Evolutionary conservation across 92 coral and sea anemone species (phyloP).

Genomic region (Epizoanthus stellaris): DNA sequence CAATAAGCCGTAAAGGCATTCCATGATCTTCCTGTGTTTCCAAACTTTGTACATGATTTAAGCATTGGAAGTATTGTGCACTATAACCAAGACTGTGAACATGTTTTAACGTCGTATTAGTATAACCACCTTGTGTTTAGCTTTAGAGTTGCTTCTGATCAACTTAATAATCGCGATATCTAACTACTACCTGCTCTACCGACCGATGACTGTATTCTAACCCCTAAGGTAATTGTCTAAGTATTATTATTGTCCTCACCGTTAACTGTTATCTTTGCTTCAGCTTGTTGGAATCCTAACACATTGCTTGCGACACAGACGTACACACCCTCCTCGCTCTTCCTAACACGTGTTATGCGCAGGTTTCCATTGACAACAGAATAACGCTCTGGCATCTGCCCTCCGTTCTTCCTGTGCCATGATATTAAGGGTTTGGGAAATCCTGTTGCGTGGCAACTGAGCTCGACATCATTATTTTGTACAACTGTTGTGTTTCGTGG

Average conservation of each 20-base stretch:
- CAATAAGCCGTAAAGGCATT: too few relatives aligned
- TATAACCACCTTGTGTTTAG: too few relatives aligned
- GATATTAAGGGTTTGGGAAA: slow-evolving; percentile 50
- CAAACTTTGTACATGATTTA: too few relatives aligned
- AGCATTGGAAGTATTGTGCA: too few relatives aligned
- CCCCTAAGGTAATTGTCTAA: too few relatives aligned
- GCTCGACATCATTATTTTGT: slow-evolving; percentile 44
- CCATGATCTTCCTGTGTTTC: too few relatives aligned
- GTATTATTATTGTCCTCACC: not conserved
- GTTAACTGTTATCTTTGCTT: not conserved
- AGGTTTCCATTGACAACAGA: slow-evolving; percentile 29
- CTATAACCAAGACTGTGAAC: too few relatives aligned
- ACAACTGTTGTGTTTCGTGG: slow-evolving; percentile 51
- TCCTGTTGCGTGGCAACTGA: slow-evolving; percentile 59
- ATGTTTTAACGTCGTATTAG: too few relatives aligned
- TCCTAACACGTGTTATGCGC: slow-evolving; percentile 13
- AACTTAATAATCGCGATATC: too few relatives aligned
- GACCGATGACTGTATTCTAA: too few relatives aligned
- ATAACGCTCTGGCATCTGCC: slow-evolving; percentile 22
- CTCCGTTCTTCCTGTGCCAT: slow-evolving; percentile 51
- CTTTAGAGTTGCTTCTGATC: too few relatives aligned
- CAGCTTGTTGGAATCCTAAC: not conserved
- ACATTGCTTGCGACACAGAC: not conserved
- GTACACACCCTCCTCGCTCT: slow-evolving; percentile 37
- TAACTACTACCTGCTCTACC: too few relatives aligned